phyloP scores from a whole-genome alignment of 2,113 vertebrate species.

The Sciurus niger region DNA sequence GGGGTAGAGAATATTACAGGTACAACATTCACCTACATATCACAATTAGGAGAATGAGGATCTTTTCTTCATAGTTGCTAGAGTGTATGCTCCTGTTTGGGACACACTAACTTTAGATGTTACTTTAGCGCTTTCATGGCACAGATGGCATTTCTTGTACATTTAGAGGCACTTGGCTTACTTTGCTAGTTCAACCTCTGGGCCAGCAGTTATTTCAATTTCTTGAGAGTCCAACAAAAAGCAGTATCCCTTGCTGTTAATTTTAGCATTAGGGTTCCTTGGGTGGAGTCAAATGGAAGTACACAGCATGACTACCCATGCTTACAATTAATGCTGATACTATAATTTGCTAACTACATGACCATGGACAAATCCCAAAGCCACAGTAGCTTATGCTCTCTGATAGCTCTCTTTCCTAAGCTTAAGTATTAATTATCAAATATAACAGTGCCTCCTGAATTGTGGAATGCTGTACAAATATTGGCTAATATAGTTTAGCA shows the following conservation, averaged over 20 bases:
- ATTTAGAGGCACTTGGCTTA: not conserved
- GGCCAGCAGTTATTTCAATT: not conserved
- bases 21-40: not conserved
- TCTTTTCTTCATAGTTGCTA: not conserved
- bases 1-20: not conserved
- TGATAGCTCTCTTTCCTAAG: not conserved
- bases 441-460: not conserved
- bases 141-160: not conserved
- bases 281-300: not conserved
- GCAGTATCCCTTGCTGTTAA: not conserved
- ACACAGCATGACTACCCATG: not conserved
- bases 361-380: not conserved
- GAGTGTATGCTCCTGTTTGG: not conserved
- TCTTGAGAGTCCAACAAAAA: not conserved
- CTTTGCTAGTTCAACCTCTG: not conserved
- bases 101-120: not conserved
- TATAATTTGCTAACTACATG: not conserved
- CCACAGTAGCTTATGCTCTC: not conserved
- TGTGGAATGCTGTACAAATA: not conserved
- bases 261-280: not conserved
- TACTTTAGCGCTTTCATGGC: no score
- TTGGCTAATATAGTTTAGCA: slow-evolving; percentile 27
- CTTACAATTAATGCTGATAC: not conserved
- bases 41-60: not conserved
- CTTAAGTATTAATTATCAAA: not conserved